Base-by-base conservation (phyloP, 2,797 vertebrate species). In the Holocentrus rufus region DNA sequence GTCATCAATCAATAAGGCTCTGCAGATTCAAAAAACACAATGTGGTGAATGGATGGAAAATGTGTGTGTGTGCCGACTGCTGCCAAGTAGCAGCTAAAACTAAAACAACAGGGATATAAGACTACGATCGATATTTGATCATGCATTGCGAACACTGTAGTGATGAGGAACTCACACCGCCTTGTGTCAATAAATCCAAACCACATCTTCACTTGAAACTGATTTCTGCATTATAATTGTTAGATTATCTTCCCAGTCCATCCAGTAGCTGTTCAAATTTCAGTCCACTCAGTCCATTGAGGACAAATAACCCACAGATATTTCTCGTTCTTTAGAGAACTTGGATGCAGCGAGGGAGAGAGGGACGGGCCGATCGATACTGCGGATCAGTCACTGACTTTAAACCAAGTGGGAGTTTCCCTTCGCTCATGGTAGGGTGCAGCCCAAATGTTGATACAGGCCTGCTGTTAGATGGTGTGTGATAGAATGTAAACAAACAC, bases 401-500 rank as follows among this genome's bases (percentile, higher is more conserved):
- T 11, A 42, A 73, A 71, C 27, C 15, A 11, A 56, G 69, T 36
- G 47, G 64, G 64, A 72, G 54, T 20, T 72, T 67, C 36, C n/a
- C 53, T 59, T 15, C 5, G 2, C 57, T 72, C 69, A 63, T 0
- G n/a, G 72, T 67, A 77, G 55, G 82, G 73, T 61, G 34, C 20
- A 65, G 62, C 69, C 54, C 42, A 66, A 75, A 81, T 74, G 84
- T 86, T 87, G 76, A 82, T 74, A 67, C 61, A 78, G 72, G 42
- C 77, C 77, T 44, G 68, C 53, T 62, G 71, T 53, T 74, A 22
- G 70, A 31, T 53, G 25, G 69, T 76, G 73, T 22, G 27, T 73
- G 83, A 81, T 76, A 75, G 66, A 81, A 57, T 72, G 81, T 59
- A 86, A 88, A 86, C 81, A 87, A 70, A 82, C 71, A 75, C 42